These are phyloP conservation scores for Cephonodes hylas DNA, from an alignment of 2,888 invertebrate species.

Conservation along the genomic window DNA sequence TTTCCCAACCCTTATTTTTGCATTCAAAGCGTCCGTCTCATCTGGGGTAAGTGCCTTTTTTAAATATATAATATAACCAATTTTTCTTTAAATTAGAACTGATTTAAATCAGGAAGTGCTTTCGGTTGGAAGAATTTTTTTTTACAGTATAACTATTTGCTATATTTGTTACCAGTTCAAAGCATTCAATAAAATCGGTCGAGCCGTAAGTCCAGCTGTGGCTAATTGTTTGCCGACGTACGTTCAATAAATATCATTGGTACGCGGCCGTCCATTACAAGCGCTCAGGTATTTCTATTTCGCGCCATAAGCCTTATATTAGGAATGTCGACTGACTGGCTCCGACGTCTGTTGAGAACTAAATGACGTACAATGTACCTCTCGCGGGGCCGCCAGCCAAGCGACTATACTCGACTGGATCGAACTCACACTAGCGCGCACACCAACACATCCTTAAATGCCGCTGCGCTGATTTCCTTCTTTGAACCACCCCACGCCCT, in stretches of 20 bases:
- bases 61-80: neutral
- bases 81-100: neutral
- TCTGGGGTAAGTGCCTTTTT: neutral
- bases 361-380: constrained; percentile 46
- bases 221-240: constrained; percentile 14
- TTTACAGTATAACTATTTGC: no score
- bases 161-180: neutral
- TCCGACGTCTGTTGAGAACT: constrained; percentile 52
- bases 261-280: constrained; percentile 65
- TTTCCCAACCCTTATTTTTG: constrained; percentile 29
- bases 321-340: constrained; percentile 74
- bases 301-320: constrained; percentile 68
- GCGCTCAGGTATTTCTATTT: constrained; percentile 71
- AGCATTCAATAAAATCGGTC: neutral
- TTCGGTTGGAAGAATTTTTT: neutral
- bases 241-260: constrained; percentile 60
- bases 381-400: constrained; percentile 48
- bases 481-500: constrained; percentile 53
- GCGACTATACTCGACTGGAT: constrained; percentile 23
- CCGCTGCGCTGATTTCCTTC: constrained; percentile 70
- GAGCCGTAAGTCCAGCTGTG: constrained; percentile 2
- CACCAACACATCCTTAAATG: constrained; percentile 57
- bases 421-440: constrained; percentile 49
- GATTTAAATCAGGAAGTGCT: neutral
- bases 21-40: neutral